Base-by-base conservation (phyloP, 2,888 invertebrate species). In the Oxyteleia sp. region DNA sequence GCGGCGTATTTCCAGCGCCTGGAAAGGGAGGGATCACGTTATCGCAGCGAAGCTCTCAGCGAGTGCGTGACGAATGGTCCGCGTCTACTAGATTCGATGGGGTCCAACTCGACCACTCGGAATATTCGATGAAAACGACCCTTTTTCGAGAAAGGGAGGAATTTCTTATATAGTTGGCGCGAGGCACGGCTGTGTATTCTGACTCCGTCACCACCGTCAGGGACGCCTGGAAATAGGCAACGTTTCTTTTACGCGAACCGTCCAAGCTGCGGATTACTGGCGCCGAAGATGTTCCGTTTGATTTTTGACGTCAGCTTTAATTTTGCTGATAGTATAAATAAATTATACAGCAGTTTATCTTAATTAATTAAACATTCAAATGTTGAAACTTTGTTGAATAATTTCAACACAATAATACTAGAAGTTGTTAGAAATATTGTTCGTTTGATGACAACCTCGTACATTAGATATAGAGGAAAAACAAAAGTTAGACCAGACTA, bases 51-150 rank as follows among this genome's bases (percentile, higher is more conserved):
- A 89, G 90, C 91, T 93, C 91, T 92, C 92, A 91, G 90, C 93
- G 89, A 91, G 90, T 90, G 90, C 91, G 92, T 93, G 93, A 93
- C 93, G 93, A 92, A 93, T 93, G 92, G 90, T 89, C 87, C 89
- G 90, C 90, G 90, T 89, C 92, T 89, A 86, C 91, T 89, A 86
- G 89, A 89, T 90, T 88, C 89, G 88, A 85, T 86, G 85, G 87
- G 88, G 89, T 86, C 86, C 85, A 82, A 85, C 86, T 85, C 75
- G 84, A 79, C 85, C 84, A 85, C 76, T 84, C 78, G 84, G 80
- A 84, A 84, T 84, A 92, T 89, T 90, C 89, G 90, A 91, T 89
- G 88, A 88, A 85, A 86, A 83, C 85, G 87, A 87, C 87, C 88
- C 87, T 88, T 86, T 86, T 85, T 85, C 69, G 85, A 82, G 63